A percentile compares a stretch with the other conserved stretches of the same genome.
Conservation (phyloP, 2,113 vertebrate genomes). For the Lanius collurio region DNA sequence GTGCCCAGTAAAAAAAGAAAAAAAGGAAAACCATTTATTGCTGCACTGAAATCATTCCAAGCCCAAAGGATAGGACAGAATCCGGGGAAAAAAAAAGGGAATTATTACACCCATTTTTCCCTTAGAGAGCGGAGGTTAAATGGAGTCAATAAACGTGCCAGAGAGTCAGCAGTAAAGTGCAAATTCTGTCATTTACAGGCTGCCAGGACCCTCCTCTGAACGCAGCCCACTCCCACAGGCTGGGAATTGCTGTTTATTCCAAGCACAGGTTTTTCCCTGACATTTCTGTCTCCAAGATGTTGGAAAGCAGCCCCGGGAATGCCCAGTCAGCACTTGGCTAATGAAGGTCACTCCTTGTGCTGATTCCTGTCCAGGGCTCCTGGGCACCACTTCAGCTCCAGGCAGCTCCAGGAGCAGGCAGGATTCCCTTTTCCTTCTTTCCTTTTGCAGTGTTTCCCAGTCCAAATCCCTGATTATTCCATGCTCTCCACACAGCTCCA, state of each 20-base stretch:
- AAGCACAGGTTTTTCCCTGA: background rate
- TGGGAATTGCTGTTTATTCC: background rate
- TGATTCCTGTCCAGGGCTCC: slow-evolving; percentile 3
- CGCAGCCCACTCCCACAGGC: background rate
- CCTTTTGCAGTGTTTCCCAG: background rate
- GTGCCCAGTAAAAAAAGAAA: background rate
- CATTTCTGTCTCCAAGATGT: background rate
- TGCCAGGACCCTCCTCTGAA: background rate
- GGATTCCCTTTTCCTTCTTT: background rate
- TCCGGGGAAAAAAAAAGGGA: background rate
- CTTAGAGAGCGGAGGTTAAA: background rate
- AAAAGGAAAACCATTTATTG: background rate
- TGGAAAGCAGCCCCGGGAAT: background rate
- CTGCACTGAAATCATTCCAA: background rate
- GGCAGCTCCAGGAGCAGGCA: background rate
- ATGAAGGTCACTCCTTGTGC: slow-evolving; percentile 39
- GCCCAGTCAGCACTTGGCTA: slow-evolving; percentile 23
- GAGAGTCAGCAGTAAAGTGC: background rate
- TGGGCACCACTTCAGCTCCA: background rate
- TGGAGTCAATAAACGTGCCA: background rate
- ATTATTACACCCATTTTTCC: background rate
- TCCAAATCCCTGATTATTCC: slow-evolving; percentile 28
- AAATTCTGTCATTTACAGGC: background rate
- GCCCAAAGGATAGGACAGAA: background rate
- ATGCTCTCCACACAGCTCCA: background rate